A percentile compares a stretch with the other conserved stretches of the same genome.
Evolutionary conservation across 2,113 vertebrate genomes (phyloP).

Genomic region (Percopsis transmontana): DNA sequence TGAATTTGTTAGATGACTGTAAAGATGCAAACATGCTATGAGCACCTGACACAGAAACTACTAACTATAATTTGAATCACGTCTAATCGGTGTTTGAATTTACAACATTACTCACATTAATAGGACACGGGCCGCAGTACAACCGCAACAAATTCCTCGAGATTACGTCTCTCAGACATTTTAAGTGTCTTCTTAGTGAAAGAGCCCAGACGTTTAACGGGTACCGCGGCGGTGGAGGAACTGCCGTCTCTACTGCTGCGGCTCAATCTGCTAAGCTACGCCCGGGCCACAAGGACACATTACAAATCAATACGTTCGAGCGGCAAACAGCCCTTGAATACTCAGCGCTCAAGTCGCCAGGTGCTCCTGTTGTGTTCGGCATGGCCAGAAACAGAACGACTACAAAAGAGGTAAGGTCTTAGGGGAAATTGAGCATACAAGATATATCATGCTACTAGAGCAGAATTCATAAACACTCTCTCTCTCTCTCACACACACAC

Average conservation of each 20-base stretch:
- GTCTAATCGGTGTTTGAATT: too few relatives aligned
- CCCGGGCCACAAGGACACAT: slow-evolving; percentile 32
- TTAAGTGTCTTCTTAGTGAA: too few relatives aligned
- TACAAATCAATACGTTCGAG: slow-evolving; percentile 24
- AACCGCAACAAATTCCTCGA: too few relatives aligned
- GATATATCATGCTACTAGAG: slow-evolving; percentile 66
- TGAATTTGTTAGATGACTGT: too few relatives aligned
- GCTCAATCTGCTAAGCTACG: slow-evolving; percentile 35
- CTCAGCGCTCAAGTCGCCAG: slow-evolving; percentile 36
- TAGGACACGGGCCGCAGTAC: too few relatives aligned
- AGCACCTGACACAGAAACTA: too few relatives aligned
- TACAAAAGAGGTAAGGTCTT: slow-evolving; percentile 51
- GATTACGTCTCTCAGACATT: too few relatives aligned
- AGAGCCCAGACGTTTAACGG: too few relatives aligned
- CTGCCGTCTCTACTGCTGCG: slow-evolving; percentile 19
- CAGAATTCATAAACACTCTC: slow-evolving; percentile 63
- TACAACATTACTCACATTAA: too few relatives aligned
- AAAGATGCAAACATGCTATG: too few relatives aligned
- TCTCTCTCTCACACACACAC: slow-evolving; percentile 10
- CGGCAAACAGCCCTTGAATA: slow-evolving; percentile 43
- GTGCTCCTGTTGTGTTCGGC: slow-evolving; percentile 38
- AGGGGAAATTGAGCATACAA: slow-evolving; percentile 65
- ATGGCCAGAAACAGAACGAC: slow-evolving; percentile 36
- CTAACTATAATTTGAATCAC: too few relatives aligned
- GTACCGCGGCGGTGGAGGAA: neutral